Evolutionary conservation across 2,113 vertebrate species (phyloP), one percentile per base, ranked within the genome.

Genomic region (Cisticola juncidis): DNA sequence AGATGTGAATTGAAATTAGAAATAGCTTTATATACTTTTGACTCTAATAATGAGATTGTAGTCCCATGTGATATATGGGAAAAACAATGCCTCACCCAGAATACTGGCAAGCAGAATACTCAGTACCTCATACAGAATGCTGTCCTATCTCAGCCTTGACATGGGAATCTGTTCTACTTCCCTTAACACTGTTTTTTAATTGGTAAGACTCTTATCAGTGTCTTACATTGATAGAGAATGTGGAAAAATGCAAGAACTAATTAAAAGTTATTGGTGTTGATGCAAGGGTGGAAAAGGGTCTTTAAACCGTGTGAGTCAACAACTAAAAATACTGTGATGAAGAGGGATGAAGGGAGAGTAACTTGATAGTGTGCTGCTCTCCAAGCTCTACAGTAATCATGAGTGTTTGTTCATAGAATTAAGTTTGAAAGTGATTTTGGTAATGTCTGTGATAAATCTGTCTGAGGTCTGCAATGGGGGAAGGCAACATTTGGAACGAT

Each of bases 191-290:
- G 53, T 2, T 33, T 87, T 56, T 86, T 58, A 65, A 29, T 73
- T 61, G 50, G 51, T 48, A 58, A 21, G 36, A 35, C 29, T 92
- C 60, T 45, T 66, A 36, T 5, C 18, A 40, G 1, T 29, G 25
- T 36, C 3, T 61, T 54, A 4, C 5, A 14, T 35, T 74, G 48
- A 35, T 17, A 50, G 50, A 79, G 51, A 74, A 33, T 0, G 0
- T 70, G 35, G 24, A n/a, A 85, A 90, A 68, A 79, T 51, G 12
- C 6, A 40, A 84, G 42, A 60, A 76, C 12, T 64, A 45, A 16
- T 24, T 56, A 4, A 47, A 60, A 51, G 12, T 58, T 38, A 9
- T 9, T 42, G 14, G 3, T 80, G 15, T 33, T 47, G 36, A 29
- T 40, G 38, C 1, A 16, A 57, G 23, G 7, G 25, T 79, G 50